Evolutionary conservation across 2,797 vertebrate species (phyloP), one percentile per base, ranked within the genome.

Genomic region (Eptatretus atami): DNA sequence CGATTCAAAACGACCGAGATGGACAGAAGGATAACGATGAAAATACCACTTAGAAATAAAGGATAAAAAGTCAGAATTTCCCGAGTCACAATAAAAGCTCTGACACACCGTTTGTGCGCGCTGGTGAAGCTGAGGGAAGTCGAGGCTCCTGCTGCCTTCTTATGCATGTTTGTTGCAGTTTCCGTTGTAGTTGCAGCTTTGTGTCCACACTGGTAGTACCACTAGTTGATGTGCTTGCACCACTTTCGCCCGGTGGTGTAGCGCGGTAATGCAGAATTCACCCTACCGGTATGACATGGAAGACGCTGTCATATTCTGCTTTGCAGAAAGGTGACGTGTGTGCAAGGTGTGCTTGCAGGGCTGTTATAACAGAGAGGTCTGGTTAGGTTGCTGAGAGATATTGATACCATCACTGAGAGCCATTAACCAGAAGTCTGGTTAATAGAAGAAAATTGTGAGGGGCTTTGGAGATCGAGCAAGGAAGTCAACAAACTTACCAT

Each of bases 101-200:
- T 44, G 4, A 44, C 31, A 4, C 31, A 44, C 31, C 31, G 31
- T 44, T 44, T 44, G 31, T 65, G 93, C 87, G 67, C 78, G n/a
- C 80, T 11, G 81, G 83, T 68, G 78, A 72, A 65, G 92, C 88
- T 64, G 87, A 92, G 52, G 86, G 81, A 53, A 96, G 75, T 71
- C 92, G 94, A 74, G 92, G 85, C 69, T 99, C 92, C 65, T 95
- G 92, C 69, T 98, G 90, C 72, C 86, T 95, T 76, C 86, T 88
- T 75, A 66, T 14, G 13, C 61, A 63, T 24, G 63, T 66, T 13
- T 66, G 65, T 19, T 99, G 90, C 70, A 99, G 92, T 75, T 99
- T 99, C 65, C 86, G 81, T 71, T 99, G 92, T 68, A 99, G 80
- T 71, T 99, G 92, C 74, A 96, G 90, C 73, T 99, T 99, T 64